Evolutionary conservation across 1,140 invertebrate species (phyloP).

Genomic region (Dreissena polymorpha): DNA sequence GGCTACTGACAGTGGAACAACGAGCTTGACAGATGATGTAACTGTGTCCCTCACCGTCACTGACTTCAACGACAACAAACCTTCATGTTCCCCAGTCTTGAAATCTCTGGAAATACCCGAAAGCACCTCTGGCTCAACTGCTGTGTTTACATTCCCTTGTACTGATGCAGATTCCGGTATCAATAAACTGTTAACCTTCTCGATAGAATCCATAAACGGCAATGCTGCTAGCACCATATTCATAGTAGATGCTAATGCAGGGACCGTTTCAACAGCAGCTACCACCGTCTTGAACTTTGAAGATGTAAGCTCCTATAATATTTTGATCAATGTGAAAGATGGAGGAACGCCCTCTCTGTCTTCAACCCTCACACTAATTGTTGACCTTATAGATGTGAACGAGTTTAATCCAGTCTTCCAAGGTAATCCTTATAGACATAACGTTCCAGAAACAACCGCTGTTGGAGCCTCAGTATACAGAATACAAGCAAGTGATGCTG

Average conservation of each 20-base stretch:
- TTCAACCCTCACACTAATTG: constrained; percentile 44
- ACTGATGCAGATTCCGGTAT: constrained; percentile 50
- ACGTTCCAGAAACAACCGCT: constrained; percentile 48
- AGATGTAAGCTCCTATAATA: constrained; percentile 38
- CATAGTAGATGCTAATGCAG: constrained; percentile 36
- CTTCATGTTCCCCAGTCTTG: constrained; percentile 45
- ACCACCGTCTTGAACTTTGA: constrained; percentile 60
- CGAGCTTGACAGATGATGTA: constrained; percentile 44
- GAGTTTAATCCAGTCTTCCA: constrained; percentile 33
- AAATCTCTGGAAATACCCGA: constrained; percentile 50
- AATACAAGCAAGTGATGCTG: constrained; percentile 55
- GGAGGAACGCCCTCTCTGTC: constrained; percentile 45
- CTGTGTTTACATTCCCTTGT: constrained; percentile 53
- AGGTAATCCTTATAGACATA: constrained; percentile 30
- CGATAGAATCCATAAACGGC: constrained; percentile 55
- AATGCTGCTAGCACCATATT: constrained; percentile 31
- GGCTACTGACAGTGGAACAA: constrained; percentile 37
- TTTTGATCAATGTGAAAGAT: constrained; percentile 35
- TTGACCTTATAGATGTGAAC: constrained; percentile 45
- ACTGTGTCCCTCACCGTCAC: constrained; percentile 59
- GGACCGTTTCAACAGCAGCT: constrained; percentile 44
- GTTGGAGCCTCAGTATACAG: constrained; percentile 52
- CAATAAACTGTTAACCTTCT: constrained; percentile 55
- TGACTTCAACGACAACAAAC: constrained; percentile 67
- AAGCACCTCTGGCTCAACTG: constrained; percentile 29